Evolutionary conservation across 1,140 invertebrate species (phyloP).

Genomic region (Drosophila bocki): DNA sequence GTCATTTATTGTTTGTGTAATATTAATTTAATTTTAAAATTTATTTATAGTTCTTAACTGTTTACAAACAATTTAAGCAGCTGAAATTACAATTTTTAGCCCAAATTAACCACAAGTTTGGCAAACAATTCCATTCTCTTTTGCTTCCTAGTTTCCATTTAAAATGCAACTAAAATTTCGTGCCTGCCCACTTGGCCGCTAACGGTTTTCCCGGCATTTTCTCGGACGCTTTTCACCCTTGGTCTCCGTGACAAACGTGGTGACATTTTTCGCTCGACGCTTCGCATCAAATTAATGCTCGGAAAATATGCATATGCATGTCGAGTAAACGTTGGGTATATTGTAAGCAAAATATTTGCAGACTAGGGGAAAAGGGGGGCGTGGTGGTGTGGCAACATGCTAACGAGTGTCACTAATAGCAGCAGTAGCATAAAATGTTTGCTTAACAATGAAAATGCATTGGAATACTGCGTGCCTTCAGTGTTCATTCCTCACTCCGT

Average conservation of each 20-base stretch:
- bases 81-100: background rate
- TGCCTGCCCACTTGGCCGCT: slow-evolving; percentile 16
- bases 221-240: slow-evolving; percentile 33
- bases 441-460: slow-evolving; percentile 69
- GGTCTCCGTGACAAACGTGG: slow-evolving; percentile 45
- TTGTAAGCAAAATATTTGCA: slow-evolving; percentile 65
- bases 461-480: slow-evolving; percentile 61
- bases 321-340: slow-evolving; percentile 59
- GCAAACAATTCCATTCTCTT: background rate
- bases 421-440: slow-evolving; percentile 66
- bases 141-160: slow-evolving; percentile 18
- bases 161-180: slow-evolving; percentile 33
- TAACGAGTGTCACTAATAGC: slow-evolving; percentile 68
- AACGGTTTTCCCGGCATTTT: slow-evolving; percentile 20
- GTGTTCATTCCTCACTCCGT: slow-evolving; percentile 11
- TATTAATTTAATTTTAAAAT: background rate
- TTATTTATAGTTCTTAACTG: background rate
- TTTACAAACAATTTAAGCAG: background rate
- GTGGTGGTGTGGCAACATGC: slow-evolving; percentile 40
- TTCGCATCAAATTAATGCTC: slow-evolving; percentile 68
- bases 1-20: background rate
- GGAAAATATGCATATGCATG: slow-evolving; percentile 71
- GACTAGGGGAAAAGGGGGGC: background rate
- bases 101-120: slow-evolving; percentile 7
- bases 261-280: slow-evolving; percentile 59